Evolutionary conservation across 2,797 vertebrate species (phyloP).

Genomic region (Fistularia tabacaria): DNA sequence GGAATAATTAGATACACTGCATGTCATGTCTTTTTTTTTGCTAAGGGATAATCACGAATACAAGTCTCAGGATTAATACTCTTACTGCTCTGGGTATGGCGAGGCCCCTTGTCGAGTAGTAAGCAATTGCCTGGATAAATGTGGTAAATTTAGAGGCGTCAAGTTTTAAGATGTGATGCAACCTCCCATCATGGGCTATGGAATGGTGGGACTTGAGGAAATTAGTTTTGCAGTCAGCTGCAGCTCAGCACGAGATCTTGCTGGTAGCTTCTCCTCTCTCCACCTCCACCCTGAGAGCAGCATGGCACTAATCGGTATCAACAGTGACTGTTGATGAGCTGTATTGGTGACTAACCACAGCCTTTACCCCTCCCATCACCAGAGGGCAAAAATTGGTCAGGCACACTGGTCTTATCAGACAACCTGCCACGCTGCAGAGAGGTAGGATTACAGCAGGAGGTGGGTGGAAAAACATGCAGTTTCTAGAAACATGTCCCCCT

Average conservation of each 20-base stretch:
- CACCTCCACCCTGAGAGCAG: constrained; percentile 52
- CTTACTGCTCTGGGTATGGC: constrained; percentile 15
- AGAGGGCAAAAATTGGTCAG: constrained; percentile 44
- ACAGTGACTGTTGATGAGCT: constrained; percentile 40
- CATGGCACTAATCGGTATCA: constrained; percentile 51
- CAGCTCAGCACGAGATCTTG: constrained; percentile 41
- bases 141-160: constrained; percentile 24
- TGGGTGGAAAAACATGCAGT: constrained; percentile 6
- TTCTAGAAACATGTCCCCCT: constrained; percentile 34
- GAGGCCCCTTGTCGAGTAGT: not conserved
- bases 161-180: constrained; percentile 29
- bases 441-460: constrained; percentile 3
- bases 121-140: not conserved
- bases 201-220: constrained; percentile 54
- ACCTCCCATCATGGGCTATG: constrained; percentile 58
- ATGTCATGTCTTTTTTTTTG: constrained; percentile 54
- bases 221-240: constrained; percentile 46
- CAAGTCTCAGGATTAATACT: constrained; percentile 48
- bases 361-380: constrained; percentile 25
- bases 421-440: constrained; percentile 32
- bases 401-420: constrained; percentile 34
- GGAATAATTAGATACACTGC: constrained; percentile 53
- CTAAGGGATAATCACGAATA: constrained; percentile 53
- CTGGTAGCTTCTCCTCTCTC: constrained; percentile 39
- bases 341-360: constrained; percentile 39